Conservation (phyloP, 2,797 vertebrate species). For the Myotis myotis region DNA sequence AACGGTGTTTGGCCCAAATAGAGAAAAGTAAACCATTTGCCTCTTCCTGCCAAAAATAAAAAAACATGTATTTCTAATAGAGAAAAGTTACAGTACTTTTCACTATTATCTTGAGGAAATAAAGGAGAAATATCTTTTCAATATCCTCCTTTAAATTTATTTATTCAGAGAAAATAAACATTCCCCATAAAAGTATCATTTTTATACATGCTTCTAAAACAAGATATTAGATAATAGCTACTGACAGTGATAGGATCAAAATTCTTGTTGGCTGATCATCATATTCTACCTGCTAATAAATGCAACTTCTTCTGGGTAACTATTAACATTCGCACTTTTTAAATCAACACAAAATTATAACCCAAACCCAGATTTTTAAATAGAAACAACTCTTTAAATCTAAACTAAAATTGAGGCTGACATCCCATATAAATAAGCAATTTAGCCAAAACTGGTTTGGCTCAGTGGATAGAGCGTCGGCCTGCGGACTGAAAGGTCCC, state of each 20-base stretch:
- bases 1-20: not conserved
- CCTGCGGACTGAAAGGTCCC: too few relatives aligned
- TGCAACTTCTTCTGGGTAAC: not conserved
- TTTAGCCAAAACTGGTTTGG: too few relatives aligned
- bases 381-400: constrained; percentile 37
- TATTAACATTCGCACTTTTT: not conserved
- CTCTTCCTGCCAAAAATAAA: not conserved
- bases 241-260: not conserved
- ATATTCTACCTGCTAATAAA: not conserved
- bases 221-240: not conserved
- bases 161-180: not conserved
- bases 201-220: not conserved
- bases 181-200: not conserved
- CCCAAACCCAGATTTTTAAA: not conserved
- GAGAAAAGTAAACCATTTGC: not conserved
- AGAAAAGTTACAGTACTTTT: constrained; percentile 21
- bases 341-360: not conserved
- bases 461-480: too few relatives aligned
- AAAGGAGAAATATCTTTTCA: not conserved
- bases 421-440: not conserved
- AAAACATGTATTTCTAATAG: not conserved
- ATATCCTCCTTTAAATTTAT: not conserved
- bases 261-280: not conserved
- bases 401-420: not conserved
- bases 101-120: constrained; percentile 26